These are phyloP conservation scores for Frankliniella intonsa DNA, from an alignment of 2,888 invertebrate species.

Conservation along the genomic window DNA sequence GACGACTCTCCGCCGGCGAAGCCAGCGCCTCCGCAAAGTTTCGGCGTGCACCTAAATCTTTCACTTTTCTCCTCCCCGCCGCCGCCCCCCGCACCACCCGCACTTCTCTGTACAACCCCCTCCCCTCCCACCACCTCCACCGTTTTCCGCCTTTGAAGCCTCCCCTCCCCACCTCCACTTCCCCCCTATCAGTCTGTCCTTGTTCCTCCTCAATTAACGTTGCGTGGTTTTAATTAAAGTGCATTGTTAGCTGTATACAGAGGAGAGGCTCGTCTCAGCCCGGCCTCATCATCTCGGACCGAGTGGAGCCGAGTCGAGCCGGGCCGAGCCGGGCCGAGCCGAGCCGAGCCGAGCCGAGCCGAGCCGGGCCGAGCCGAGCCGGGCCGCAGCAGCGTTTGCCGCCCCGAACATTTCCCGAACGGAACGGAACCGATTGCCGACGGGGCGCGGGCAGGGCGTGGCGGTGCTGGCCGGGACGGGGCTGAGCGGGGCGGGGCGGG, in stretches of 20 bases:
- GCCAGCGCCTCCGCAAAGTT: not conserved
- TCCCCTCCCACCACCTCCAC: not conserved
- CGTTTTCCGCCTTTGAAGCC: not conserved
- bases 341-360: not conserved
- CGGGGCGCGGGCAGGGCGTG: not conserved
- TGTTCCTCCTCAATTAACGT: constrained; percentile 17
- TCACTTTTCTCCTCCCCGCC: not conserved
- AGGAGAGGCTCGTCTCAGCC: constrained; percentile 1
- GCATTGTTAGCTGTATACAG: constrained; percentile 26
- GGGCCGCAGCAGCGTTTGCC: not conserved
- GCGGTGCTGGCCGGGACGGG: not conserved
- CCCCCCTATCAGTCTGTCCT: not conserved
- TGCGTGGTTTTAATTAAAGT: constrained; percentile 27
- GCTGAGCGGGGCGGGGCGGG: not conserved
- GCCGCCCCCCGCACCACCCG: not conserved
- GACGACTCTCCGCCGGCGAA: not conserved
- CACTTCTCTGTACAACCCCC: not conserved
- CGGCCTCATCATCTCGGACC: constrained; percentile 12
- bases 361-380: constrained; percentile 1
- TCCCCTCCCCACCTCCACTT: not conserved
- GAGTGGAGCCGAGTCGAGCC: not conserved
- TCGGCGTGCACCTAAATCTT: constrained; percentile 22
- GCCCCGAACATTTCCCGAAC: not conserved
- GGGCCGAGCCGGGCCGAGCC: not conserved
- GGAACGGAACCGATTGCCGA: constrained; percentile 19